Conservation (phyloP, 2,888 invertebrate genomes). For the Lepetodrilus schrolli region DNA sequence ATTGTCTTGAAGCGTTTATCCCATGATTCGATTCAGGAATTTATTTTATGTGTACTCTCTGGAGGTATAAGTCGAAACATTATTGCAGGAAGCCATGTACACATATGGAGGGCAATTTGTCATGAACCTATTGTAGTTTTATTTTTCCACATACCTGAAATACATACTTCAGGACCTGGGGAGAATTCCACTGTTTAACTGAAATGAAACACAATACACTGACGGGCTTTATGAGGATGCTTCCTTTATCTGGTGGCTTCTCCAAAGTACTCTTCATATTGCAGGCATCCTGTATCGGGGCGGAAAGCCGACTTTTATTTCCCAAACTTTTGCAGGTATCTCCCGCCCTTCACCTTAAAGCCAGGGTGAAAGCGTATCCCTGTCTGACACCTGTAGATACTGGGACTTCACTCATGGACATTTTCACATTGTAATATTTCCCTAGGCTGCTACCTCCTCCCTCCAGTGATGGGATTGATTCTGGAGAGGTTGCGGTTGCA, state of each 20-base stretch:
- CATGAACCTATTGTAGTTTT: not conserved
- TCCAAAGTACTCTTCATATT: not conserved
- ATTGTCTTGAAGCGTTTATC: not conserved
- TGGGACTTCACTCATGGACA: not conserved
- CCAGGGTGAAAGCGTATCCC: not conserved
- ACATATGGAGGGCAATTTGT: not conserved
- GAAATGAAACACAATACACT: constrained; percentile 18
- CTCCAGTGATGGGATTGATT: too few relatives aligned
- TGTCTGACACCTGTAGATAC: not conserved
- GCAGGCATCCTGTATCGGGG: not conserved
- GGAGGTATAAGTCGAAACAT: not conserved
- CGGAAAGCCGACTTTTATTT: not conserved
- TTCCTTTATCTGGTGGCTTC: not conserved
- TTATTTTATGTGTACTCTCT: too few relatives aligned
- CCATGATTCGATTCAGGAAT: too few relatives aligned
- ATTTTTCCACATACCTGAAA: not conserved
- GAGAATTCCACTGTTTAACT: constrained; percentile 16
- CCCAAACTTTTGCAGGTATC: not conserved
- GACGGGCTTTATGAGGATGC: not conserved
- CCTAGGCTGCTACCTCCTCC: too few relatives aligned
- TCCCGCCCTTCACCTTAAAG: not conserved
- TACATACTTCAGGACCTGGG: not conserved
- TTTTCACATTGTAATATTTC: not conserved
- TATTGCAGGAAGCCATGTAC: not conserved
- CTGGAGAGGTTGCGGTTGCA: not conserved